These are phyloP conservation scores for Iselma pallidipennis DNA, from an alignment of 2,888 invertebrate genomes.

Conservation along the genomic window DNA sequence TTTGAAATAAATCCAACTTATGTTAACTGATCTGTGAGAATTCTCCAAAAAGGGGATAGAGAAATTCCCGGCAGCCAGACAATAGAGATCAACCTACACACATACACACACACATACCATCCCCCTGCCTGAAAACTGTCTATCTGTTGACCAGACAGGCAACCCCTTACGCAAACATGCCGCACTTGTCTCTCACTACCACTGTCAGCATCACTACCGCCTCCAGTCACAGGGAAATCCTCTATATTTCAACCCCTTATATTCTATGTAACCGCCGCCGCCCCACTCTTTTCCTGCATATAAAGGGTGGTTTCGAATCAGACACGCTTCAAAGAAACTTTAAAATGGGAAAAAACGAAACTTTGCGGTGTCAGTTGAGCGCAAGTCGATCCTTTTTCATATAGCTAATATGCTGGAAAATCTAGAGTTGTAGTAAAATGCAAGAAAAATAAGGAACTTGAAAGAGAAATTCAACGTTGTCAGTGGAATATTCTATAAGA, in stretches of 20 bases:
- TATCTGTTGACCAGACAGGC: neutral
- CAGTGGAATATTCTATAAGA: neutral
- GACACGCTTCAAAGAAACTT: constrained; percentile 32
- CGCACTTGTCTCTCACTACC: constrained; percentile 5
- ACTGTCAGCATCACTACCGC: neutral
- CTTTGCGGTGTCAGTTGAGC: constrained; percentile 8
- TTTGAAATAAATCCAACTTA: constrained; percentile 40
- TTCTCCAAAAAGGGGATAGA: constrained; percentile 28
- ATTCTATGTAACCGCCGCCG: neutral
- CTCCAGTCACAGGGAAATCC: neutral
- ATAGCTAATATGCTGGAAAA: constrained; percentile 1
- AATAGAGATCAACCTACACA: constrained; percentile 8
- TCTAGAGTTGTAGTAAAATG: neutral
- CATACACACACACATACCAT: constrained; percentile 2
- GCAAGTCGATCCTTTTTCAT: constrained; percentile 1
- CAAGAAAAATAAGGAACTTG: neutral
- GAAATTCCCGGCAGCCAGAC: constrained; percentile 8
- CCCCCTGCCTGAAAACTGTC: constrained; percentile 8
- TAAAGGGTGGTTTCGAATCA: constrained; percentile 19
- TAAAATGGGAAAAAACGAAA: constrained; percentile 32
- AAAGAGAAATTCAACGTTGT: neutral
- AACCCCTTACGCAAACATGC: constrained; percentile 18
- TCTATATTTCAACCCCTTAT: neutral
- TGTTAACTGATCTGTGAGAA: constrained; percentile 38
- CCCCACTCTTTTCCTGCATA: neutral